Evolutionary conservation across 1,140 invertebrate genomes (phyloP).

Genomic region (Brachionus manjavacas): DNA sequence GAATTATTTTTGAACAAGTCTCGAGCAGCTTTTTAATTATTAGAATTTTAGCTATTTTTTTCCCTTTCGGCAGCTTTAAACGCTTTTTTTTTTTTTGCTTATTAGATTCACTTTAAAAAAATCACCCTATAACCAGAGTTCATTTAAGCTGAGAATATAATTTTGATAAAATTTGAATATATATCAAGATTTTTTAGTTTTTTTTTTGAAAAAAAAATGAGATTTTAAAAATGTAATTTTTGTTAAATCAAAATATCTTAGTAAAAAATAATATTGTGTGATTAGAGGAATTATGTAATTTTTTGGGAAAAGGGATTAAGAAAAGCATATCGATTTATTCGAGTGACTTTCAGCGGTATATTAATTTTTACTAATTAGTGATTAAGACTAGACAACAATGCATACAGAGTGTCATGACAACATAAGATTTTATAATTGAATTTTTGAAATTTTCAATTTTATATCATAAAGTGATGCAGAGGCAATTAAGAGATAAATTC

Average conservation of each 20-base stretch:
- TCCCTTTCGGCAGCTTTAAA: not conserved
- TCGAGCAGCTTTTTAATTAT: too few relatives aligned
- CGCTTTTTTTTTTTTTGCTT: not conserved
- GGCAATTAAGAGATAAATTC: not conserved
- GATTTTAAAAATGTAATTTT: not conserved
- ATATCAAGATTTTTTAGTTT: not conserved
- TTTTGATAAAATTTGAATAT: not conserved
- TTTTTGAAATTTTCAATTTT: not conserved
- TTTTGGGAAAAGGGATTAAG: not conserved
- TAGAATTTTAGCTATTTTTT: too few relatives aligned
- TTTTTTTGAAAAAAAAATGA: not conserved
- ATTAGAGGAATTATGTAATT: not conserved
- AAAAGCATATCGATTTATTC: not conserved
- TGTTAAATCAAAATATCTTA: not conserved
- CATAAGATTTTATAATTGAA: not conserved
- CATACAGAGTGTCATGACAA: not conserved
- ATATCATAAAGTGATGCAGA: too few relatives aligned
- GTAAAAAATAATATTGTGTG: not conserved
- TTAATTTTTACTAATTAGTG: not conserved
- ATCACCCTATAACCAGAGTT: not conserved
- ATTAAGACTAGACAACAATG: conserved; percentile 9
- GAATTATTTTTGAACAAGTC: not conserved
- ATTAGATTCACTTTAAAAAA: too few relatives aligned
- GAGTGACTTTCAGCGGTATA: not conserved
- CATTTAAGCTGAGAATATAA: not conserved